Conservation (phyloP, 2,113 vertebrate genomes). For the Melanostigma gelatinosum region DNA sequence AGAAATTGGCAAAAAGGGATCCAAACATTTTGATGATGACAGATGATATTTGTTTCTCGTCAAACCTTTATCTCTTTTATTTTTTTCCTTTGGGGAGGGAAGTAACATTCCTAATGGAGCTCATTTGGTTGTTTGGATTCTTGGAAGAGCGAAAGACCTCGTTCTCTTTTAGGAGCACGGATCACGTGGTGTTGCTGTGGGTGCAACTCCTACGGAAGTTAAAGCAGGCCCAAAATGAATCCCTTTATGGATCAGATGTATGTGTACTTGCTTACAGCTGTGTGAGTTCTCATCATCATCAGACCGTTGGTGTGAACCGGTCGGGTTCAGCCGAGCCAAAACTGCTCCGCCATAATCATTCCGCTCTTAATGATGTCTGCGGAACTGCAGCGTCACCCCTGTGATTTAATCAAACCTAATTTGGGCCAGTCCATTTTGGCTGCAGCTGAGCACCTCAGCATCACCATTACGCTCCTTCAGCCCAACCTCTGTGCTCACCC, state of each 20-base stretch:
- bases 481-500: slow-evolving; percentile 62
- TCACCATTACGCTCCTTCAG: slow-evolving; percentile 72
- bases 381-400: slow-evolving; percentile 70
- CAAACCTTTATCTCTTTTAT: slow-evolving; percentile 7
- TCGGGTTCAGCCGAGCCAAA: slow-evolving; percentile 49
- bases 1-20: slow-evolving; percentile 48
- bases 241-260: slow-evolving; percentile 23
- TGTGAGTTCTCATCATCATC: slow-evolving; percentile 19
- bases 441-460: slow-evolving; percentile 75
- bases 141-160: slow-evolving; percentile 5
- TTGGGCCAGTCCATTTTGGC: slow-evolving; percentile 76
- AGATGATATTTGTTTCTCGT: slow-evolving; percentile 25
- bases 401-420: slow-evolving; percentile 81
- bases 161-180: not conserved
- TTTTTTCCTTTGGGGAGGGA: slow-evolving; percentile 11
- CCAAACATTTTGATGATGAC: slow-evolving; percentile 28
- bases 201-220: slow-evolving; percentile 21
- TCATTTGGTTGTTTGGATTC: not conserved
- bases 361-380: slow-evolving; percentile 75
- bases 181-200: not conserved
- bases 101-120: slow-evolving; percentile 14
- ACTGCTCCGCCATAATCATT: slow-evolving; percentile 68
- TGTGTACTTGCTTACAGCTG: slow-evolving; percentile 23
- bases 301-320: slow-evolving; percentile 22
- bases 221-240: slow-evolving; percentile 2